Percentiles rank a stretch among this genome's conserved stretches.
Evolutionary conservation across 1,140 invertebrate genomes (phyloP).

Genomic region (Rhyzopertha dominica): DNA sequence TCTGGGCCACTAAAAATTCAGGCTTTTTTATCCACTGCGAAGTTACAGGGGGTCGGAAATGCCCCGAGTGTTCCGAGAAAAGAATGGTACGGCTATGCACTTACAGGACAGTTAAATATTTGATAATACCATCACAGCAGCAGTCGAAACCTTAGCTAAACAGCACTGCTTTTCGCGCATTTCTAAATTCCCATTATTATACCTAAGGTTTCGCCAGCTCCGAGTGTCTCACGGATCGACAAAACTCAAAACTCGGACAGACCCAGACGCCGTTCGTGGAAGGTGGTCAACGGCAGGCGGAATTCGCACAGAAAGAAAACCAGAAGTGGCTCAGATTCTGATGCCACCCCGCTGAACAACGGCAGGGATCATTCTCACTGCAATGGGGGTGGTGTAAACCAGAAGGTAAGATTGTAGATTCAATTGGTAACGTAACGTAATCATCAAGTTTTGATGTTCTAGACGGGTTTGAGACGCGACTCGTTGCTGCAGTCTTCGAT

Average conservation of each 20-base stretch:
- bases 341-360: constrained; percentile 60
- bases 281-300: constrained; percentile 55
- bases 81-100: no score
- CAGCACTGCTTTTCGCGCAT: no score
- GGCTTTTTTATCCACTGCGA: no score
- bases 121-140: no score
- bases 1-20: no score
- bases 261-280: constrained; percentile 62
- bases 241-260: constrained; percentile 3
- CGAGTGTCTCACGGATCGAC: no score
- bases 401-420: constrained; percentile 34
- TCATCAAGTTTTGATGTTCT: constrained; percentile 23
- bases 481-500: constrained; percentile 53
- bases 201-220: no score
- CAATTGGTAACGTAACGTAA: constrained; percentile 9
- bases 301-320: constrained; percentile 59
- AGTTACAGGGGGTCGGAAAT: no score
- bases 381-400: constrained; percentile 59
- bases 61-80: no score
- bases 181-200: no score
- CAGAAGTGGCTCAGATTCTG: constrained; percentile 54
- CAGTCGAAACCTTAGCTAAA: no score
- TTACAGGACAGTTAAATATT: no score
- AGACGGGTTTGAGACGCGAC: constrained; percentile 51
- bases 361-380: constrained; percentile 64